A percentile compares a stretch with the other conserved stretches of the same genome.
phyloP scores from a whole-genome alignment of 2,888 invertebrate species.

The Drosophila lacicola region DNA sequence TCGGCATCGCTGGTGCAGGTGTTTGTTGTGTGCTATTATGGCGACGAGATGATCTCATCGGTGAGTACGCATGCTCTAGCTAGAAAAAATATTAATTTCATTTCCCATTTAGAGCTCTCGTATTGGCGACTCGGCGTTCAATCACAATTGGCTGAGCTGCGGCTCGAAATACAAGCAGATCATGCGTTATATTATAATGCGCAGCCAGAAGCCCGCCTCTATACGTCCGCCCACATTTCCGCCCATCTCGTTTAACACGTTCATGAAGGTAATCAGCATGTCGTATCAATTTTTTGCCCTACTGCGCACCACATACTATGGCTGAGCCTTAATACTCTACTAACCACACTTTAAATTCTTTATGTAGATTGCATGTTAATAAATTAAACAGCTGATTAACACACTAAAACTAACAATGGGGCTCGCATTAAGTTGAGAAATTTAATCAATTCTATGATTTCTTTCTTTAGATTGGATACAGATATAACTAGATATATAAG shows the following conservation, averaged over 20 bases:
- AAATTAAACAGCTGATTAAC: neutral
- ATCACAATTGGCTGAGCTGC: conserved; percentile 77
- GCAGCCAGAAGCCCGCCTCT: conserved; percentile 77
- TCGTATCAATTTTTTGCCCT: conserved; percentile 80
- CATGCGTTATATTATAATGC: conserved; percentile 71
- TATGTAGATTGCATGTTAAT: neutral
- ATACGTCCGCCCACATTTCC: conserved; percentile 81
- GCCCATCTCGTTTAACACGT: conserved; percentile 79
- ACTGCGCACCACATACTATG: conserved; percentile 74
- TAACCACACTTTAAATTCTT: neutral
- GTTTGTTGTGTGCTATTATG: conserved; percentile 81
- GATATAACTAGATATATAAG: too few species aligned
- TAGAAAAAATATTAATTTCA: neutral
- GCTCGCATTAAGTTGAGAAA: too few species aligned
- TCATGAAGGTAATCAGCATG: conserved; percentile 82
- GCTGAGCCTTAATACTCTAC: conserved; percentile 23
- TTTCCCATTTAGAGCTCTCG: conserved; percentile 66
- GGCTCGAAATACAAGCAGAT: conserved; percentile 66
- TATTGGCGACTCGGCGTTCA: conserved; percentile 75
- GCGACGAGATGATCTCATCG: conserved; percentile 78
- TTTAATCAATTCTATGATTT: too few species aligned
- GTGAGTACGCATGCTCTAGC: conserved; percentile 46
- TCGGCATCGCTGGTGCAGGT: conserved; percentile 79
- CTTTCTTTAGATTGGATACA: too few species aligned
- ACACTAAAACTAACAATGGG: too few species aligned